These are phyloP conservation scores for Nettapus auritus DNA, from an alignment of 2,113 vertebrate species.

Conservation along the genomic window DNA sequence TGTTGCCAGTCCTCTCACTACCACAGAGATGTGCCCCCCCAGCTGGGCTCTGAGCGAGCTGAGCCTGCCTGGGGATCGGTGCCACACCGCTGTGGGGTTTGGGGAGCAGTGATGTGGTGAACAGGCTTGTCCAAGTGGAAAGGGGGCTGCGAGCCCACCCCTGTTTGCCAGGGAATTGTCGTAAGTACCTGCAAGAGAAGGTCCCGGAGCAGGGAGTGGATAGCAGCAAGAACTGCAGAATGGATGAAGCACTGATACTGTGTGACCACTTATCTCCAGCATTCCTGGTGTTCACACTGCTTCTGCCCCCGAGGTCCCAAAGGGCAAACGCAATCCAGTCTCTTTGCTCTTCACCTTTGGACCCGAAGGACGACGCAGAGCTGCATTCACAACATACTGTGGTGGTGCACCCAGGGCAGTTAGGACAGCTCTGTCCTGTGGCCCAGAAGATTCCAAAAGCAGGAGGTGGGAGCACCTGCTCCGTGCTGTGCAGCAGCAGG, in stretches of 20 bases:
- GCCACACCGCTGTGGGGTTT: neutral
- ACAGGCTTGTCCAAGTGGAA: accelerated
- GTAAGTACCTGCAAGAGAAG: neutral
- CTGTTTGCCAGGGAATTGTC: accelerated
- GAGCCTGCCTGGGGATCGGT: accelerated
- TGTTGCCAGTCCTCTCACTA: no score
- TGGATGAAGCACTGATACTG: neutral
- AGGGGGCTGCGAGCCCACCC: neutral
- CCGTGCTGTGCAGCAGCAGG: accelerated
- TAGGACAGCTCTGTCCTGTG: accelerated
- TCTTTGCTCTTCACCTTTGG: accelerated
- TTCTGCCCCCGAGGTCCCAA: neutral
- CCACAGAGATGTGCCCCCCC: neutral
- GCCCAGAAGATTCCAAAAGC: neutral
- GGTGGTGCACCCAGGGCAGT: accelerated
- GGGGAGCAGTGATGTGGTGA: neutral
- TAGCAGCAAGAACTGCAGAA: neutral
- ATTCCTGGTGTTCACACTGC: neutral
- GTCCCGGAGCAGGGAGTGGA: accelerated
- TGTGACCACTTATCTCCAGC: neutral
- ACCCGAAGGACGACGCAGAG: neutral
- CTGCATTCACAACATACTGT: accelerated
- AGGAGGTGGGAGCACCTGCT: neutral
- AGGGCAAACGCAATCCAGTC: accelerated
- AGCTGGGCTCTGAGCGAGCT: accelerated